Percentiles rank a stretch among this genome's conserved stretches.
Evolutionary conservation across 2,888 invertebrate genomes (phyloP).

Genomic region (Allygus modestus): DNA sequence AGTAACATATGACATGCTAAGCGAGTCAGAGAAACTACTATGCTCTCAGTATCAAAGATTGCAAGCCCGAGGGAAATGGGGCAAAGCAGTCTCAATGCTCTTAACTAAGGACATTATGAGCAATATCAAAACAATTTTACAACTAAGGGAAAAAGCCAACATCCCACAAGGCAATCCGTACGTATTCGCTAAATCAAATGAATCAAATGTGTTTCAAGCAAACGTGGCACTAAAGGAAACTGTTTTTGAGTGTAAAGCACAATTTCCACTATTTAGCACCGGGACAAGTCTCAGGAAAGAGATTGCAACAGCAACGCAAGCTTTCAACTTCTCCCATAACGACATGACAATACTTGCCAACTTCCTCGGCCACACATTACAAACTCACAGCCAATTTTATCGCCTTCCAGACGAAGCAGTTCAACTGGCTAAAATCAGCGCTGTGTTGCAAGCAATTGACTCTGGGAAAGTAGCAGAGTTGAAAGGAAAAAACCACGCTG

Average conservation of each 20-base stretch:
- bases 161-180: not conserved
- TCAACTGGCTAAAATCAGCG: no score
- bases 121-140: not conserved
- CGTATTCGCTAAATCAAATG: not conserved
- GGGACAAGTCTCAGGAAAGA: slow-evolving; percentile 19
- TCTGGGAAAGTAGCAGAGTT: no score
- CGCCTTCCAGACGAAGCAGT: slow-evolving; percentile 50
- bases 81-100: slow-evolving; percentile 2
- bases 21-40: not conserved
- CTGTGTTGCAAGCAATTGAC: no score
- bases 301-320: slow-evolving; percentile 37
- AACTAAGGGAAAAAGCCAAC: not conserved
- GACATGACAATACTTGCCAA: slow-evolving; percentile 20
- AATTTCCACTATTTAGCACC: slow-evolving; percentile 10
- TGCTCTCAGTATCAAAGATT: not conserved
- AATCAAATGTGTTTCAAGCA: not conserved
- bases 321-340: slow-evolving; percentile 36
- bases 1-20: not conserved
- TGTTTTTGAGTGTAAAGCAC: not conserved
- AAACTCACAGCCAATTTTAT: slow-evolving; percentile 30
- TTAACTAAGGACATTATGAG: not conserved
- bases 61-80: slow-evolving; percentile 15
- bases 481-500: no score
- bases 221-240: not conserved
- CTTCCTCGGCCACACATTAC: slow-evolving; percentile 20